These are phyloP conservation scores for Phalanger gymnotis DNA, from an alignment of 2,797 vertebrate species.

Conservation along the genomic window DNA sequence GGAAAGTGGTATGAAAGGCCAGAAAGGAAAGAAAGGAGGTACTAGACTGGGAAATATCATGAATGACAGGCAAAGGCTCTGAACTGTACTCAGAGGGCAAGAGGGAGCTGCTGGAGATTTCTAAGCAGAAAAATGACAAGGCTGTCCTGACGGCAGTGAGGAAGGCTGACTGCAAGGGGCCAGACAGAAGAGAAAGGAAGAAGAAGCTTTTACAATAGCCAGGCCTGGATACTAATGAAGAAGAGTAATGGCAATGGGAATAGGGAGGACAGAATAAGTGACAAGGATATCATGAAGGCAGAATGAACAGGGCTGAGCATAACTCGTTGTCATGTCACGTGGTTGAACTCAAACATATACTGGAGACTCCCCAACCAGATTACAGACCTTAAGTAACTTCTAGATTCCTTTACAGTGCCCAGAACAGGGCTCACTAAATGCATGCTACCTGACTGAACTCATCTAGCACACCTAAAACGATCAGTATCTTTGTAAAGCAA, in stretches of 20 bases:
- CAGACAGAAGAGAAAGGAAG: conserved; percentile 2
- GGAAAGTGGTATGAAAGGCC: not conserved
- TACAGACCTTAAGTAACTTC: not conserved
- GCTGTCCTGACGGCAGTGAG: not conserved
- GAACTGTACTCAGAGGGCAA: not conserved
- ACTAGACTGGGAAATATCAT: not conserved
- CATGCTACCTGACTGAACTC: not conserved
- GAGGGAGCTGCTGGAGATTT: not conserved
- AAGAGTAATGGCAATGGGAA: not conserved
- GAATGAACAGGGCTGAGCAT: not conserved
- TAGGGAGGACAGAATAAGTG: not conserved
- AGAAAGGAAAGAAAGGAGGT: not conserved
- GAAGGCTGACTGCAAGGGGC: not conserved
- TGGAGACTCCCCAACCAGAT: not conserved
- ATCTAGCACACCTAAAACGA: conserved; percentile 18
- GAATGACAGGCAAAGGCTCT: not conserved
- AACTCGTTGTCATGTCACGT: not conserved
- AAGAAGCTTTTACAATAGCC: not conserved
- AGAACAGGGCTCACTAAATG: conserved; percentile 12
- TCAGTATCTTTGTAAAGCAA: conserved; percentile 5
- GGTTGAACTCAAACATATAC: not conserved
- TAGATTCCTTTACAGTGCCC: too few species aligned
- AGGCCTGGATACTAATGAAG: not conserved
- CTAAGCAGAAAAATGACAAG: not conserved
- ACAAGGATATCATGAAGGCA: not conserved